Evolutionary conservation across 2,888 invertebrate species (phyloP).

Genomic region (Ophion costatus): DNA sequence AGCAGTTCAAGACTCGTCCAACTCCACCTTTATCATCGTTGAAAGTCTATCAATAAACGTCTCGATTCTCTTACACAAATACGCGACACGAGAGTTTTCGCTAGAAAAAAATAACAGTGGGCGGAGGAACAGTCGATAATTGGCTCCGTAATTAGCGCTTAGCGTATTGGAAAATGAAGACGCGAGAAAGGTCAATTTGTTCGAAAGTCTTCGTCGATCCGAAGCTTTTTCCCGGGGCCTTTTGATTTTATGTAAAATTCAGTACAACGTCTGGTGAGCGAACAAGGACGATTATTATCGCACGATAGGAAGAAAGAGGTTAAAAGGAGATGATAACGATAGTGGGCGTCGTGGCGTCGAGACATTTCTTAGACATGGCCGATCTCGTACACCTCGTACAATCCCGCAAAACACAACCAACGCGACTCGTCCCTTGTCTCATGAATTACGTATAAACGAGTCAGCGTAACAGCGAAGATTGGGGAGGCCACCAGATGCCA

Average conservation of each 20-base stretch:
- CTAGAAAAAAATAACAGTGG: not conserved
- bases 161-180: not conserved
- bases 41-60: no score
- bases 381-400: constrained; percentile 31
- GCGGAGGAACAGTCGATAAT: not conserved
- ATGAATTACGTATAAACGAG: constrained; percentile 62
- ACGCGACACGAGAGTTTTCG: not conserved
- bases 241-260: constrained; percentile 20
- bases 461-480: constrained; percentile 25
- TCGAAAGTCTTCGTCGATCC: not conserved
- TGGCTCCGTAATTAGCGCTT: not conserved
- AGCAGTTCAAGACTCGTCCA: no score
- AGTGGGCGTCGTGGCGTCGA: constrained; percentile 28
- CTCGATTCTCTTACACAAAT: not conserved
- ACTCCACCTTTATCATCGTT: no score
- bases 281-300: constrained; percentile 40
- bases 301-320: constrained; percentile 7
- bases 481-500: constrained; percentile 36
- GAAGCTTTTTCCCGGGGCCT: not conserved
- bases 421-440: constrained; percentile 45
- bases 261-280: not conserved
- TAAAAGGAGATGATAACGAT: constrained; percentile 29
- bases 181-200: not conserved
- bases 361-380: constrained; percentile 16
- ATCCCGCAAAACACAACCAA: constrained; percentile 12